Evolutionary conservation across 2,113 vertebrate species (phyloP).

Genomic region (Platycercus adscitus): DNA sequence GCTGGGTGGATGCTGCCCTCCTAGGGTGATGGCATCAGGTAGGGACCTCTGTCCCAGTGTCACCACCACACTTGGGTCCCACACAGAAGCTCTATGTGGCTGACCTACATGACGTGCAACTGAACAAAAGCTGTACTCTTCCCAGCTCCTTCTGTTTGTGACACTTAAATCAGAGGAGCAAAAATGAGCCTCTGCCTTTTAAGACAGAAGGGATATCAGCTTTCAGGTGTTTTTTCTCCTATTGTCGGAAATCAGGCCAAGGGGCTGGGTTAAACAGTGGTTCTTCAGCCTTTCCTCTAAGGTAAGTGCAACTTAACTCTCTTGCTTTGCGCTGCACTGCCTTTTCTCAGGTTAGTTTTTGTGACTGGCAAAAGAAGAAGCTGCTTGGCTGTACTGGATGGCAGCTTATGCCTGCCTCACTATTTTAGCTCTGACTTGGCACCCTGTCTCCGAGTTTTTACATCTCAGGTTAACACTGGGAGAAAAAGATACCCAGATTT

Average conservation of each 20-base stretch:
- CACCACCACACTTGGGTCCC: background rate
- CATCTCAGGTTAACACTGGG: background rate
- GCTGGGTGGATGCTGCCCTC: background rate
- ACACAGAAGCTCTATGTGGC: background rate
- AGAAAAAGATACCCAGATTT: background rate
- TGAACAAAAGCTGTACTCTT: background rate
- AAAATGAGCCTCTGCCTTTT: background rate
- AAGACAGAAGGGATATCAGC: background rate
- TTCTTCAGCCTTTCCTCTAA: background rate
- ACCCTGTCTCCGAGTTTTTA: background rate
- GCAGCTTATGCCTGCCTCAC: background rate
- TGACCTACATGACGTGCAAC: fast-evolving
- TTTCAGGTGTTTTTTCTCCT: background rate
- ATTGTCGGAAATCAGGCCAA: conserved; percentile 26
- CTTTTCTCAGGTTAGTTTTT: background rate
- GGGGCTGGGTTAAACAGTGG: background rate
- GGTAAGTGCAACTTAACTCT: background rate
- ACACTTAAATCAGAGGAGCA: background rate
- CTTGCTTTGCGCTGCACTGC: background rate
- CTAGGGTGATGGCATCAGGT: no score
- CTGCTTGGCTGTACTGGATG: background rate
- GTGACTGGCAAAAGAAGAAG: background rate
- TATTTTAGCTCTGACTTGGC: background rate
- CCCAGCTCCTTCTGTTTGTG: background rate
- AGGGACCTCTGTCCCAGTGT: background rate